A percentile compares a stretch with the other conserved stretches of the same genome.
Conservation (phyloP, 2,888 invertebrate genomes). For the Molorchus minor region DNA sequence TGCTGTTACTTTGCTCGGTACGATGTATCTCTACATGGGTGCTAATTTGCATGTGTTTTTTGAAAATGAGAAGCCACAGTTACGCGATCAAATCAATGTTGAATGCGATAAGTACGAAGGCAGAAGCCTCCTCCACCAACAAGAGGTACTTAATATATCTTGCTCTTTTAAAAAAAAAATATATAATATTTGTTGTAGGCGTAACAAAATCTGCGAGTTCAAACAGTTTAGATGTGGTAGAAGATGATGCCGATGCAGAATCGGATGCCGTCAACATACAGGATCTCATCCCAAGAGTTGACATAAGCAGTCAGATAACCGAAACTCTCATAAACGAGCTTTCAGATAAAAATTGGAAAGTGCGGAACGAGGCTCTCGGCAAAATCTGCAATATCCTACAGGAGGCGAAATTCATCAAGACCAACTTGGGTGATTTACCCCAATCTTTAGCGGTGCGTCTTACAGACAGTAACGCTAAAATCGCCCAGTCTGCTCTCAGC, state of each 20-base stretch:
- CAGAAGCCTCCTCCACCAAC: conserved; percentile 80
- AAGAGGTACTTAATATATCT: conserved; percentile 63
- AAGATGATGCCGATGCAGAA: conserved; percentile 56
- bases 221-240: conserved; percentile 64
- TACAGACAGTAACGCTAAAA: conserved; percentile 90
- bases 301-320: conserved; percentile 85
- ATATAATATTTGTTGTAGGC: conserved; percentile 34
- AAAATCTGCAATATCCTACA: conserved; percentile 76
- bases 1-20: conserved; percentile 78
- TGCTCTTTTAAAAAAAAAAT: background rate
- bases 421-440: conserved; percentile 85
- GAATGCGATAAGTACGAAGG: conserved; percentile 86
- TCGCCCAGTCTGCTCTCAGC: conserved; percentile 83
- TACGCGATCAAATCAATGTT: conserved; percentile 84
- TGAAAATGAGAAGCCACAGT: conserved; percentile 85
- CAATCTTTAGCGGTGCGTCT: conserved; percentile 80
- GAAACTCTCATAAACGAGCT: conserved; percentile 82
- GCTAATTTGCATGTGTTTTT: conserved; percentile 79
- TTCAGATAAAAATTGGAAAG: conserved; percentile 94
- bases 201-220: conserved; percentile 66
- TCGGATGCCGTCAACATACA: conserved; percentile 67
- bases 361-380: conserved; percentile 78
- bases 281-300: conserved; percentile 80
- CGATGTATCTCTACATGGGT: conserved; percentile 84
- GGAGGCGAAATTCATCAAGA: conserved; percentile 83